Evolutionary conservation across 1,140 invertebrate species (phyloP).

Genomic region (Arctopsyche grandis): DNA sequence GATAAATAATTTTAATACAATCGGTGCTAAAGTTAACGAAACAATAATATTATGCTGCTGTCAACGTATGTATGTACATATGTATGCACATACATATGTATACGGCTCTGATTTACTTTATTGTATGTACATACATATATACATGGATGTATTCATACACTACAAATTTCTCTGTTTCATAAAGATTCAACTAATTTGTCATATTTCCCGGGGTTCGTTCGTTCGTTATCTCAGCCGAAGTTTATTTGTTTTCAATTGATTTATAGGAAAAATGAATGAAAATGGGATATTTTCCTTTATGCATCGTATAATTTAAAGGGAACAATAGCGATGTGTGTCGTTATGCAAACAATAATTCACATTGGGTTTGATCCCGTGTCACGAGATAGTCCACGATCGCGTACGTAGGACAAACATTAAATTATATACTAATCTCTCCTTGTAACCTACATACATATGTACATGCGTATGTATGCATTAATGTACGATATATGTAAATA

Average conservation of each 20-base stretch:
- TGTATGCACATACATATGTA: background rate
- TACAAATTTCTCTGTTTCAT: background rate
- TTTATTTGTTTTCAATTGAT: background rate
- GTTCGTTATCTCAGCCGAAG: background rate
- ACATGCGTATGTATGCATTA: background rate
- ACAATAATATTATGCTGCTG: too few species aligned
- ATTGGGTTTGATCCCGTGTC: conserved; percentile 50
- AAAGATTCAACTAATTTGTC: background rate
- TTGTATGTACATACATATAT: background rate
- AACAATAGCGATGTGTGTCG: conserved; percentile 36
- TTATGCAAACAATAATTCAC: conserved; percentile 42
- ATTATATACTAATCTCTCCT: conserved; percentile 45
- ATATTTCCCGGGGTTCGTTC: too few species aligned
- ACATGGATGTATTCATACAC: background rate
- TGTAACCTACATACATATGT: background rate
- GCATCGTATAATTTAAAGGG: conserved; percentile 37
- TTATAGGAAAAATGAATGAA: conserved; percentile 1
- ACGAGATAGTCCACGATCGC: conserved; percentile 47
- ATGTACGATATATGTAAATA: background rate
- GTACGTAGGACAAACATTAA: conserved; percentile 47
- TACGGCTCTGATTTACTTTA: too few species aligned
- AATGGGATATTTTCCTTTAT: background rate
- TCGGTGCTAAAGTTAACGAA: too few species aligned
- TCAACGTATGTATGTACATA: background rate
- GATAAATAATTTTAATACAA: too few species aligned